Conservation (phyloP, 2,113 vertebrate genomes). For the Cynoglossus semilaevis region DNA sequence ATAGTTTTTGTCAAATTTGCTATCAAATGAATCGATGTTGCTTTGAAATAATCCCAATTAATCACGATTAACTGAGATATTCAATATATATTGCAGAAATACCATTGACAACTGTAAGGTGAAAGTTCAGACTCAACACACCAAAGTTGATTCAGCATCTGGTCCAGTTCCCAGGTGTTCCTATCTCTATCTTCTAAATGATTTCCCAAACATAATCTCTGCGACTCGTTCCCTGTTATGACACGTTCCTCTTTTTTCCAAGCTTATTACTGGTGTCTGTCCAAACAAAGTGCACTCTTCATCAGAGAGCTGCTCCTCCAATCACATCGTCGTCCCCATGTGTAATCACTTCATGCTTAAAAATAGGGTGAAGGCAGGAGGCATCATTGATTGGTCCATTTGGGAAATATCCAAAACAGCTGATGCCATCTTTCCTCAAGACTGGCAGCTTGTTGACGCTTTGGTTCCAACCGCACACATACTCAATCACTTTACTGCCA, state of each 20-base stretch:
- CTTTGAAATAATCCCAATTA: too few species aligned
- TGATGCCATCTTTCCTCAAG: slow-evolving; percentile 31
- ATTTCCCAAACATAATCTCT: slow-evolving; percentile 9
- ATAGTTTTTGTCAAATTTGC: too few species aligned
- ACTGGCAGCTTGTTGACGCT: slow-evolving; percentile 4
- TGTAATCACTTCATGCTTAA: slow-evolving; percentile 59
- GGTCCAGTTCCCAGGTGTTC: too few species aligned
- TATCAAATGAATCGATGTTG: too few species aligned
- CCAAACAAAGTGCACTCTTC: slow-evolving; percentile 28
- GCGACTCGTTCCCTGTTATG: slow-evolving; percentile 39
- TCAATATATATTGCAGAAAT: too few species aligned
- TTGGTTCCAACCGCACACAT: slow-evolving; percentile 22
- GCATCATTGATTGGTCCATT: slow-evolving; percentile 40
- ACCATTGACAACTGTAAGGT: too few species aligned
- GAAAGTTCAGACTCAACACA: too few species aligned
- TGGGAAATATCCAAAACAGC: slow-evolving; percentile 55
- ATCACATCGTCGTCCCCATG: slow-evolving; percentile 33
- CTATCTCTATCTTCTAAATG: too few species aligned
- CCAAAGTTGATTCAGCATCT: too few species aligned
- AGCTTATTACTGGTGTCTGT: slow-evolving; percentile 35
- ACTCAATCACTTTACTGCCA: neutral
- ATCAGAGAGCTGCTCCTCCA: slow-evolving; percentile 37
- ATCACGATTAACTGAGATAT: too few species aligned
- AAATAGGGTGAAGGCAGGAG: slow-evolving; percentile 47
- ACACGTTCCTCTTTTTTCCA: slow-evolving; percentile 27